Conservation (phyloP, 2,113 vertebrate species). For the Lonchura striata region DNA sequence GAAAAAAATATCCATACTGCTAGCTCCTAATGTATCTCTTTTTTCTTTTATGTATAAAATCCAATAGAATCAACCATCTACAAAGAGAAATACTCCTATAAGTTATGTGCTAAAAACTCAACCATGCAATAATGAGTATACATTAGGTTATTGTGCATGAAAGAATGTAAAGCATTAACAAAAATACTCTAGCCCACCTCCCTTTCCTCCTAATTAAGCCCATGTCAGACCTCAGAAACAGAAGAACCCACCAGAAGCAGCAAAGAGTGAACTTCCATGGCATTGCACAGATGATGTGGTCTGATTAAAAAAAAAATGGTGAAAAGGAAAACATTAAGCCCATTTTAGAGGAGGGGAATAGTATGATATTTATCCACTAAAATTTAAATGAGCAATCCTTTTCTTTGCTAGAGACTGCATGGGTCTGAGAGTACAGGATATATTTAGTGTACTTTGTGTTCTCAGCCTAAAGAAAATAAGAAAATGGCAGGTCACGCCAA, state of each 20-base stretch:
- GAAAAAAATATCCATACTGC: neutral
- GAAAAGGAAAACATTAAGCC: neutral
- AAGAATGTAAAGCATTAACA: neutral
- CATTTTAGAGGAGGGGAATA: neutral
- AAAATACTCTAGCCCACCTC: neutral
- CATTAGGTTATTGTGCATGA: neutral
- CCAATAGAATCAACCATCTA: neutral
- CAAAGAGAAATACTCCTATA: neutral
- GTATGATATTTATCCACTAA: neutral
- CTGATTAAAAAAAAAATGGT: neutral
- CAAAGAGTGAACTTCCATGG: rapidly evolving
- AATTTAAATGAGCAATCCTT: neutral
- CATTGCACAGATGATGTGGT: neutral
- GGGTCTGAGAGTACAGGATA: neutral
- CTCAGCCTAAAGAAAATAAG: neutral
- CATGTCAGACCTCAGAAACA: neutral
- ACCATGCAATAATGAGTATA: neutral
- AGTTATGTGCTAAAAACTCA: neutral
- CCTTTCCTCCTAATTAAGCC: neutral
- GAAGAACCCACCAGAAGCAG: neutral
- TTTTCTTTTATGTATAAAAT: neutral
- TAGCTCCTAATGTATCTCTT: neutral
- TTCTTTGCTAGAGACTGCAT: neutral
- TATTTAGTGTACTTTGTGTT: neutral
- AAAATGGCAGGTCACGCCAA: neutral